Evolutionary conservation across 2,113 vertebrate genomes (phyloP).

Genomic region (Dromiciops gliroides): DNA sequence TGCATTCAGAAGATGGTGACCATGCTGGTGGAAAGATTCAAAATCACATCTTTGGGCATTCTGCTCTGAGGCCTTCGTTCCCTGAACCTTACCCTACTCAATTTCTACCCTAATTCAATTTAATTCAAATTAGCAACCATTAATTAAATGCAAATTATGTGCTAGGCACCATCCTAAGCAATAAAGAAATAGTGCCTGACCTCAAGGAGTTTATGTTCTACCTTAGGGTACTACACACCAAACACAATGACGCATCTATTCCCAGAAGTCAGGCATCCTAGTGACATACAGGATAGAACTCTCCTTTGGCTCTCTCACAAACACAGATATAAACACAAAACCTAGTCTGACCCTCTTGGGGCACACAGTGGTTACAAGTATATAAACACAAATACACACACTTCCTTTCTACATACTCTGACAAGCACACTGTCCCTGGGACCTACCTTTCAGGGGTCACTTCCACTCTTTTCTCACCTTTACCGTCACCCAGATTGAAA

Average conservation of each 20-base stretch:
- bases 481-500: neutral
- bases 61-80: neutral
- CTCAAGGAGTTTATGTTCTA: neutral
- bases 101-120: neutral
- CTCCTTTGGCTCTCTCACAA: neutral
- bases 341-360: neutral
- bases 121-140: neutral
- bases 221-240: neutral
- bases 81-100: neutral
- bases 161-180: neutral
- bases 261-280: neutral
- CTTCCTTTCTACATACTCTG: neutral
- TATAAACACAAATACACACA: neutral
- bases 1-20: neutral
- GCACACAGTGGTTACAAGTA: neutral
- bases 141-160: neutral
- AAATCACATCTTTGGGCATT: neutral
- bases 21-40: neutral
- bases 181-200: neutral
- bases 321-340: neutral
- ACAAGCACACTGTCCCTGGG: neutral
- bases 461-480: neutral
- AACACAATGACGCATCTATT: neutral
- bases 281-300: neutral
- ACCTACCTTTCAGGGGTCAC: neutral